Evolutionary conservation across 2,797 vertebrate species (phyloP), one percentile per base, ranked within the genome.

Genomic region (Caiman crocodilus): DNA sequence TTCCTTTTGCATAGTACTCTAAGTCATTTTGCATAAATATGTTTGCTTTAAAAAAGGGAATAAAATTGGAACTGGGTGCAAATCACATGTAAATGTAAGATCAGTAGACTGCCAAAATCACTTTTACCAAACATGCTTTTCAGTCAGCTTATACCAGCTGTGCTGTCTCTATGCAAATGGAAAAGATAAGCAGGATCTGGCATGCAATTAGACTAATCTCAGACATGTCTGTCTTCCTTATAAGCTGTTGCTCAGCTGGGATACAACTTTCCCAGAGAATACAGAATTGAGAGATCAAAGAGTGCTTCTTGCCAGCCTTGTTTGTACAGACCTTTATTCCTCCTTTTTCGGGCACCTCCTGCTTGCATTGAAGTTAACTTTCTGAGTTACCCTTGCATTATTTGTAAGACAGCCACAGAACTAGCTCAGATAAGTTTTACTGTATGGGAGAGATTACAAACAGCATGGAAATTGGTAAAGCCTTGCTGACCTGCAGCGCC

Each of bases 181-280:
- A 85, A 92, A 89, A 79, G 87, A 93, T 95, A 94, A 96, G 94
- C 57, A 86, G 92, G 83, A 94, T 94, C 86, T 93, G 84, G 84
- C 81, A 93, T 69, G 84, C 80, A 74, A 94, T 93, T 78, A 86
- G 78, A 75, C 57, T 90, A 94, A 83, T 92, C 88, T 85, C 42
- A 92, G 81, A 77, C 74, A 94, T 81, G 60, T 94, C 59, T 65
- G 71, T 91, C 61, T 23, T 96, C 69, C n/a, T 64, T 82, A 42
- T 69, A 59, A 90, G 76, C 79, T 79, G 28, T 1, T 89, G 63
- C 58, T 89, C 35, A 93, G 77, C 12, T 84, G 69, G 35, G 35
- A 60, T 15, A n/a, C 42, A 92, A 76, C 63, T 89, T 91, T 77
- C 55, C 42, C 25, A 55, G 57, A 35, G 6, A 90, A 25, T 25